A percentile compares a stretch with the other conserved stretches of the same genome.
phyloP scores from a whole-genome alignment of 2,797 vertebrate genomes.

The Eremophila alpestris region DNA sequence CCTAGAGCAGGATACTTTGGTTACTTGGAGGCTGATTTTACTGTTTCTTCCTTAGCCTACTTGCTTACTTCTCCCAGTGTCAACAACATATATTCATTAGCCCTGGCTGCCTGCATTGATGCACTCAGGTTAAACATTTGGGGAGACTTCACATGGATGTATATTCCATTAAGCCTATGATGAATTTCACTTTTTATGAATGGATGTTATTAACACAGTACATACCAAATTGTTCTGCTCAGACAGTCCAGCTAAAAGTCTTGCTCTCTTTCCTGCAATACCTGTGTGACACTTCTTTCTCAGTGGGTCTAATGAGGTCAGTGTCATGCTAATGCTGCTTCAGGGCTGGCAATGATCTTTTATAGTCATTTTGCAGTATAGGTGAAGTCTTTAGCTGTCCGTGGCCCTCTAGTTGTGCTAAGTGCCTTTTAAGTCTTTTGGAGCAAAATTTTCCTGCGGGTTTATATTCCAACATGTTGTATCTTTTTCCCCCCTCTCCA shows the following conservation, averaged over 20 bases:
- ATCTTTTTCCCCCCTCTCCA: fast-evolving
- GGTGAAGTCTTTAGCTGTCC: not conserved
- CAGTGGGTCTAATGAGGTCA: not conserved
- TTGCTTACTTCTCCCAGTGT: not conserved
- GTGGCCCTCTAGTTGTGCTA: not conserved
- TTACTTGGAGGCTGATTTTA: not conserved
- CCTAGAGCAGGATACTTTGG: fast-evolving
- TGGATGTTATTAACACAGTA: not conserved
- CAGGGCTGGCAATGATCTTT: not conserved
- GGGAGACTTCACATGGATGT: not conserved
- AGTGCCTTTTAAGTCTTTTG: not conserved
- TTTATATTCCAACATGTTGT: not conserved
- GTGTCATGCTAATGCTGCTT: not conserved
- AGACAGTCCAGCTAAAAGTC: not conserved
- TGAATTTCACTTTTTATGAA: not conserved
- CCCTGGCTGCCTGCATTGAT: not conserved
- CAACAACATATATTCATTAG: not conserved
- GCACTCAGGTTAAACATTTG: not conserved
- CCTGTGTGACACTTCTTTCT: not conserved
- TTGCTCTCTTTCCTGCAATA: not conserved
- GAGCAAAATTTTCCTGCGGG: not conserved
- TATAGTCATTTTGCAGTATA: not conserved
- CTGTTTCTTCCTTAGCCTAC: not conserved
- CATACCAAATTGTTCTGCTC: not conserved
- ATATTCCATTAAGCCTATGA: not conserved